Percentiles rank a stretch among this genome's conserved stretches.
Conservation (phyloP, 2,888 invertebrate species). For the Drosophila anceps region DNA sequence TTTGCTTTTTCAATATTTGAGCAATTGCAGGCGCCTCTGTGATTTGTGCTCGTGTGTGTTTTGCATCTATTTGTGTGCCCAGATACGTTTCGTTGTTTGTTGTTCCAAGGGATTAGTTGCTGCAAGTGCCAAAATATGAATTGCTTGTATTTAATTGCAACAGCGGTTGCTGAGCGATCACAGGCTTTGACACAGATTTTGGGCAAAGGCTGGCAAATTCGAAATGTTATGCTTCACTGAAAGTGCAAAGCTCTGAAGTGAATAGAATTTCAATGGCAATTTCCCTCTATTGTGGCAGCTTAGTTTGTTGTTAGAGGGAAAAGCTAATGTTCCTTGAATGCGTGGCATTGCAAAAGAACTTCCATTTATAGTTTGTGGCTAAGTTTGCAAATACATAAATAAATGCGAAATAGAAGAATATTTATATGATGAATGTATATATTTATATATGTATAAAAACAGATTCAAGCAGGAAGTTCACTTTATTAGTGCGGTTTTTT, state of each 20-base stretch:
- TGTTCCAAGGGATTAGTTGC: conserved; percentile 59
- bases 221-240: not conserved
- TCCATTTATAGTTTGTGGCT: too few relatives aligned
- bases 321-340: too few relatives aligned
- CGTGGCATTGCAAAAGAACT: too few relatives aligned
- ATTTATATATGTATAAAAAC: too few relatives aligned
- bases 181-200: conserved; percentile 43
- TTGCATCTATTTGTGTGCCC: conserved; percentile 8
- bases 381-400: not conserved
- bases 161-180: conserved; percentile 45
- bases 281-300: not conserved
- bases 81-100: conserved; percentile 17
- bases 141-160: conserved; percentile 57
- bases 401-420: not conserved
- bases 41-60: conserved; percentile 41
- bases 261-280: not conserved
- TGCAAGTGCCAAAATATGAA: conserved; percentile 65
- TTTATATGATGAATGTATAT: too few relatives aligned
- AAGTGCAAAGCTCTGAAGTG: not conserved
- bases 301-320: not conserved
- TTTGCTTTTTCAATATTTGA: conserved; percentile 65
- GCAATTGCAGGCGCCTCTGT: conserved; percentile 52
- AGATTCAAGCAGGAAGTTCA: too few relatives aligned
- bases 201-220: conserved; percentile 1
- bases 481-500: too few relatives aligned